A percentile compares a stretch with the other conserved stretches of the same genome.
phyloP scores from a whole-genome alignment of 2,888 invertebrate species.

The Drosophila histrio region DNA sequence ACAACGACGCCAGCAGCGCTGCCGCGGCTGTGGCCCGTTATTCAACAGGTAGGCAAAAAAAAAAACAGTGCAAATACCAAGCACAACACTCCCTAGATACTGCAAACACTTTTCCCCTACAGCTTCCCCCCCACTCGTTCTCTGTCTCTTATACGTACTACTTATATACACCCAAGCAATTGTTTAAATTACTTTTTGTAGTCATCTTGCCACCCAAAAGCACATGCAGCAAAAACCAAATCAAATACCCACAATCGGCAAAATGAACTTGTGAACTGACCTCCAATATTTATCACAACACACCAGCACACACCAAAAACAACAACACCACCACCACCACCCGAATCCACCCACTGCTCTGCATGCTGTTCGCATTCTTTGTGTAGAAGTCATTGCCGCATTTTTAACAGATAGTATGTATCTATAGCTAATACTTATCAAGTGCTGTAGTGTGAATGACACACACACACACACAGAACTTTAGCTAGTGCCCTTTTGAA shows the following conservation, averaged over 20 bases:
- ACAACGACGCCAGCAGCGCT: constrained; percentile 77
- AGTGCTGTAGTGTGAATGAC: constrained; percentile 34
- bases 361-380: constrained; percentile 41
- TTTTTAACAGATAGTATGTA: constrained; percentile 12
- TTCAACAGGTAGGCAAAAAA: constrained; percentile 80
- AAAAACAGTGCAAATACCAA: background rate
- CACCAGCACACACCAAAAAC: background rate
- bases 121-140: no score
- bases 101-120: background rate
- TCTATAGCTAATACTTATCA: constrained; percentile 14
- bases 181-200: constrained; percentile 40
- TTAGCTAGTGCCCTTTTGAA: background rate
- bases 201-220: constrained; percentile 21
- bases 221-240: constrained; percentile 42
- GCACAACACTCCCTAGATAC: background rate
- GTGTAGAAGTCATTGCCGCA: constrained; percentile 40
- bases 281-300: background rate
- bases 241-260: constrained; percentile 26
- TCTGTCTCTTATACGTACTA: background rate
- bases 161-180: constrained; percentile 2
- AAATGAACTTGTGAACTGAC: constrained; percentile 16
- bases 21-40: constrained; percentile 71
- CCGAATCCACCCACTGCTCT: constrained; percentile 6
- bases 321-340: background rate
- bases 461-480: constrained; percentile 10